Percentiles rank a stretch among this genome's conserved stretches.
Conservation (phyloP, 2,888 invertebrate genomes). For the Tholera decimalis region DNA sequence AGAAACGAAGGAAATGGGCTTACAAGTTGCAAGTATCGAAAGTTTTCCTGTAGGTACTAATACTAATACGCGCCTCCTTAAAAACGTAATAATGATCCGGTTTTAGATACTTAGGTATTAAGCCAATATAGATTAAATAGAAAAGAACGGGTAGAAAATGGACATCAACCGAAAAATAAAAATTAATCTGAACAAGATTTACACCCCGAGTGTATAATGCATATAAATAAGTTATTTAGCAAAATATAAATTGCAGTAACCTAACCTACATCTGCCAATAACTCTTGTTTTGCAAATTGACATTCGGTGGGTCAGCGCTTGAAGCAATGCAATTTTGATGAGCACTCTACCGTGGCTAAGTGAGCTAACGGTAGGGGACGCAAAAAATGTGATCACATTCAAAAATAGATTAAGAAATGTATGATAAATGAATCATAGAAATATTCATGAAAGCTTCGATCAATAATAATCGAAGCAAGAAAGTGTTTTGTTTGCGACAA, state of each 20-base stretch:
- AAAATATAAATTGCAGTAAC: constrained; percentile 25
- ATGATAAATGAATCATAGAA: constrained; percentile 10
- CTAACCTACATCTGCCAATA: constrained; percentile 43
- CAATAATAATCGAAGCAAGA: too few relatives aligned
- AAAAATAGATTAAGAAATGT: constrained; percentile 10
- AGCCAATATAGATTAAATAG: neutral
- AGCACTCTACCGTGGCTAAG: constrained; percentile 65
- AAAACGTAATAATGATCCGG: constrained; percentile 8
- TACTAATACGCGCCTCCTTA: too few relatives aligned
- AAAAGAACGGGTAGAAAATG: neutral
- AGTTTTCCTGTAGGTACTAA: constrained; percentile 21
- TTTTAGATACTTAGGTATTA: neutral
- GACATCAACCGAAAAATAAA: too few relatives aligned
- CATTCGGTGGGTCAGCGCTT: constrained; percentile 54
- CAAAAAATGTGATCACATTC: constrained; percentile 31
- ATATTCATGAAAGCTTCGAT: constrained; percentile 1
- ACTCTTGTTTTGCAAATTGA: constrained; percentile 56
- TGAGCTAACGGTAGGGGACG: constrained; percentile 41
- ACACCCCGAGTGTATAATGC: neutral
- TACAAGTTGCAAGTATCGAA: constrained; percentile 5
- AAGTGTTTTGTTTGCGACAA: neutral
- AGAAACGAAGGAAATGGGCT: constrained; percentile 31
- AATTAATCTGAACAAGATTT: neutral
- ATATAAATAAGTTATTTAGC: too few relatives aligned
- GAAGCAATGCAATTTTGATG: constrained; percentile 65